Conservation (phyloP, 2,113 vertebrate genomes). For the Narcine bancroftii region DNA sequence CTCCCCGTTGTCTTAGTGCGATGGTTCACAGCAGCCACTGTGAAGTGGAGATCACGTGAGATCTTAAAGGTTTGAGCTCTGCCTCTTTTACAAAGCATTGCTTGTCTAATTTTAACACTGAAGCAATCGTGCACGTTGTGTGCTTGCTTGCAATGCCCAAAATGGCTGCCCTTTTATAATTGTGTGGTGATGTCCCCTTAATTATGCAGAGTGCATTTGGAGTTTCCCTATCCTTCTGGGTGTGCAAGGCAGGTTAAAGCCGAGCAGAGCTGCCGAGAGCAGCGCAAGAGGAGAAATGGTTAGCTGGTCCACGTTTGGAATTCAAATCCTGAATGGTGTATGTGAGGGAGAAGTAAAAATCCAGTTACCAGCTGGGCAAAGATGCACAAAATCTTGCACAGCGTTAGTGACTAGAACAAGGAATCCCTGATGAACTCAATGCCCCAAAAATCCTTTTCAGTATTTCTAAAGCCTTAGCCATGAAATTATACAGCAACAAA, state of each 20-base stretch:
- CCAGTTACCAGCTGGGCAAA: not conserved
- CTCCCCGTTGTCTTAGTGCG: not conserved
- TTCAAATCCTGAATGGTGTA: not conserved
- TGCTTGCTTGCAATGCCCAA: not conserved
- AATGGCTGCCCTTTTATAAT: not conserved
- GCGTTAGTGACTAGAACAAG: not conserved
- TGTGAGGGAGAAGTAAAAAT: not conserved
- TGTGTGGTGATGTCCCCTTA: too few relatives aligned
- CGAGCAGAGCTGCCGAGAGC: not conserved
- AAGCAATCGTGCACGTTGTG: not conserved
- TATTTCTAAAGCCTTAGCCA: not conserved
- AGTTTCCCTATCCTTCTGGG: not conserved
- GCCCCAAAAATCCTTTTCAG: not conserved
- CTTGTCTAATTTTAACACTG: constrained; percentile 3
- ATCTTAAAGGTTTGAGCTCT: not conserved
- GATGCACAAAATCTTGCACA: not conserved
- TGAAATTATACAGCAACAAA: too few relatives aligned
- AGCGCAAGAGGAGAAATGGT: not conserved
- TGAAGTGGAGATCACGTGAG: not conserved
- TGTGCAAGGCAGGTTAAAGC: not conserved
- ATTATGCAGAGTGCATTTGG: not conserved
- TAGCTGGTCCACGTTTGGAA: not conserved
- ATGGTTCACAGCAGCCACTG: not conserved
- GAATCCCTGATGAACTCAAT: not conserved
- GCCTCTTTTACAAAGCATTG: not conserved